Conservation (phyloP, 2,113 vertebrate genomes). For the Eonycteris spelaea region DNA sequence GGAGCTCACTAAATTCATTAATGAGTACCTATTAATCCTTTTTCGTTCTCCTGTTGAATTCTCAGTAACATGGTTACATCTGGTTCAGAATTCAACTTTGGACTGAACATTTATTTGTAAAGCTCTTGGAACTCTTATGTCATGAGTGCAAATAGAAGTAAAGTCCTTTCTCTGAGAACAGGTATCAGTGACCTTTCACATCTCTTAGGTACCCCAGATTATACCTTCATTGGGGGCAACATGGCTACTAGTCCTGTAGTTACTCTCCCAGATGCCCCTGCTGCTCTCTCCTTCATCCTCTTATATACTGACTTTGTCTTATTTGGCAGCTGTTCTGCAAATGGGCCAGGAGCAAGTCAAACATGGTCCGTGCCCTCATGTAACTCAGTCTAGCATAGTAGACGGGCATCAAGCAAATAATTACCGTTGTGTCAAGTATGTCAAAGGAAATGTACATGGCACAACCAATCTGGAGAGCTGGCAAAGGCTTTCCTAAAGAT, state of each 20-base stretch:
- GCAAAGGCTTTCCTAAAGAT: not conserved
- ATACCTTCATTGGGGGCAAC: not conserved
- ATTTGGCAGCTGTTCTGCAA: not conserved
- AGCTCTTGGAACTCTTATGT: not conserved
- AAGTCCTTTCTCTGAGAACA: constrained; percentile 37
- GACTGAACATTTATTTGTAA: constrained; percentile 41
- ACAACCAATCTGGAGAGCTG: not conserved
- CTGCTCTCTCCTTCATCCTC: not conserved
- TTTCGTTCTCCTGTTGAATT: not conserved
- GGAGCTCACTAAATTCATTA: not conserved
- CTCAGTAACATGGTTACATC: not conserved
- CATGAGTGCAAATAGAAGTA: constrained; percentile 27
- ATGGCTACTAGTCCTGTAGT: not conserved
- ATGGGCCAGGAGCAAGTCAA: not conserved
- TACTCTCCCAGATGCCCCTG: not conserved
- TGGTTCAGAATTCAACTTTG: not conserved
- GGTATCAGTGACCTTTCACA: not conserved
- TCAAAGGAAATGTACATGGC: not conserved
- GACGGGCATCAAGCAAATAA: not conserved
- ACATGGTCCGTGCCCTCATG: not conserved
- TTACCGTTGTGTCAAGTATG: not conserved
- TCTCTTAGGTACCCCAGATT: not conserved
- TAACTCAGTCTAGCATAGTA: not conserved
- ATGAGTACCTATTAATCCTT: not conserved
- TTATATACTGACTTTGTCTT: not conserved